phyloP scores from a whole-genome alignment of 2,888 invertebrate genomes.

The Tryphoninae sp. region DNA sequence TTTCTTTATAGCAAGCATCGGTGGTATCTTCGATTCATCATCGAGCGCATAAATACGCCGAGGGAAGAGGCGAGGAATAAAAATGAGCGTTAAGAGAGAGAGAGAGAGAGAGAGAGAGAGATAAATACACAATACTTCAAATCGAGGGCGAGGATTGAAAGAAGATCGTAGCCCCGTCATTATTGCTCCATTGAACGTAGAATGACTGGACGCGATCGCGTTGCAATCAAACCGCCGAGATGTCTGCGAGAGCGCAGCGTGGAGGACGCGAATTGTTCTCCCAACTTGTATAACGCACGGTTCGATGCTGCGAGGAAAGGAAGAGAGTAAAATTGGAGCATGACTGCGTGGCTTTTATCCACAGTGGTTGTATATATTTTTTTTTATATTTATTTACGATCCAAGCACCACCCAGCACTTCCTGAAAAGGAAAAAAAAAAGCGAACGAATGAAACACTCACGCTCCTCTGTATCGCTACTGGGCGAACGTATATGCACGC shows the following conservation, averaged over 20 bases:
- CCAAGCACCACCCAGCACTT: constrained; percentile 50
- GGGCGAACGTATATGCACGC: constrained; percentile 28
- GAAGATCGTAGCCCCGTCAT: constrained; percentile 49
- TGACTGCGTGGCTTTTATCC: constrained; percentile 57
- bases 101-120: constrained; percentile 54
- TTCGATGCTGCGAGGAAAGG: constrained; percentile 60
- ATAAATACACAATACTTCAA: constrained; percentile 52
- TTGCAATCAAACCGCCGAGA: constrained; percentile 57
- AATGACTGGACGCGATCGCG: constrained; percentile 57
- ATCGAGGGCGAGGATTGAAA: constrained; percentile 9
- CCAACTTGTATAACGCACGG: constrained; percentile 59
- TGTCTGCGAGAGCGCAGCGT: constrained; percentile 59
- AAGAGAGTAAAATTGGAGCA: constrained; percentile 60
- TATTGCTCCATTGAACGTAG: constrained; percentile 56
- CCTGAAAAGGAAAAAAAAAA: constrained; percentile 23
- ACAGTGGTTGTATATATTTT: constrained; percentile 41
- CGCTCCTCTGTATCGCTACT: constrained; percentile 13
- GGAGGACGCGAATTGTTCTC: constrained; percentile 58
- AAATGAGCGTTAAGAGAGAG: background rate
- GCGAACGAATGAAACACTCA: constrained; percentile 51
- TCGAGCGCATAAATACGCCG: background rate
- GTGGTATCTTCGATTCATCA: constrained; percentile 36
- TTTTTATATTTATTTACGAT: constrained; percentile 49
- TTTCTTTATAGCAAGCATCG: constrained; percentile 22
- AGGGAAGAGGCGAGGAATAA: background rate